phyloP scores from a whole-genome alignment of 2,888 invertebrate genomes.

The Acanthosoma haemorrhoidale region DNA sequence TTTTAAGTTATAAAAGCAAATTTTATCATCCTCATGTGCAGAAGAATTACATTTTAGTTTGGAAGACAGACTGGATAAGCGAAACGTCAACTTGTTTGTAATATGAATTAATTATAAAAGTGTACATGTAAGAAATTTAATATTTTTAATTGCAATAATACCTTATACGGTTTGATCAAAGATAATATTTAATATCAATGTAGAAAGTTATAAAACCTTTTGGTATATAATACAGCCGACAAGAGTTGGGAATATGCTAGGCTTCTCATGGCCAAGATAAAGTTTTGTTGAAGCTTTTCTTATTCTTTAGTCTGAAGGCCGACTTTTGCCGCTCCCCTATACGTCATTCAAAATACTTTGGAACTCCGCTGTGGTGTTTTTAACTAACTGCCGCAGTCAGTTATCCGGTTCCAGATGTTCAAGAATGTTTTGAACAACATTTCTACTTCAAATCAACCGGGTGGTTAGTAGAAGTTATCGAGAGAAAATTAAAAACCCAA shows the following conservation, averaged over 20 bases:
- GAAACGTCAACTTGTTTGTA: too few relatives aligned
- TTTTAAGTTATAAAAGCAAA: neutral
- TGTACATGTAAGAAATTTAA: too few relatives aligned
- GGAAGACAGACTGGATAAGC: neutral
- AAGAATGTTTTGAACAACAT: neutral
- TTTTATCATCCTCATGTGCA: neutral
- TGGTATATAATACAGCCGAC: neutral
- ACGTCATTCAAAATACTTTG: slow-evolving; percentile 8
- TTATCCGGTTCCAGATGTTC: slow-evolving; percentile 2
- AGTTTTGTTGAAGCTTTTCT: neutral
- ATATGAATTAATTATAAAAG: too few relatives aligned
- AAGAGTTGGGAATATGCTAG: too few relatives aligned
- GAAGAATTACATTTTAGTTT: neutral
- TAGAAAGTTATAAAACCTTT: neutral
- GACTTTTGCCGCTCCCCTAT: neutral
- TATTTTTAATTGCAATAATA: neutral
- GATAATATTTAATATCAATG: neutral
- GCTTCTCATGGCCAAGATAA: neutral
- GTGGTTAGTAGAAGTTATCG: too few relatives aligned
- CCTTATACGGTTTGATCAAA: neutral
- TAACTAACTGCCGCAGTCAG: neutral
- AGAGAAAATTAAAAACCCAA: too few relatives aligned
- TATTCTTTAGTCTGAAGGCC: neutral
- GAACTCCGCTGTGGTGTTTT: too few relatives aligned
- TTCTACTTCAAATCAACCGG: neutral